Conservation (phyloP, 2,888 invertebrate species). For the Omphaloscelis lunosa region DNA sequence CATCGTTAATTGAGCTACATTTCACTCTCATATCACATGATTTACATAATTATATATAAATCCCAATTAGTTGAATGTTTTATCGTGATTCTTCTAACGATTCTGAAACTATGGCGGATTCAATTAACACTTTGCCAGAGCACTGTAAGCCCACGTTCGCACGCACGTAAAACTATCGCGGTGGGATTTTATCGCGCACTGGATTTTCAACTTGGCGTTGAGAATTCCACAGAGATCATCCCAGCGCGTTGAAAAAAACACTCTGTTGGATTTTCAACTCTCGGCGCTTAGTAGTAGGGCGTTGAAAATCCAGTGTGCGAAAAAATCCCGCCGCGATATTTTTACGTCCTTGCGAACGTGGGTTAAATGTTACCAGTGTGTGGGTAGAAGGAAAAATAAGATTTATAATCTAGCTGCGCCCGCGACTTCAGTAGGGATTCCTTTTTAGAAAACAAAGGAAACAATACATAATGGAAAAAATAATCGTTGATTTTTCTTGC, state of each 20-base stretch:
- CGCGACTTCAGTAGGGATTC: neutral
- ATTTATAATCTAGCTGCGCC: constrained; percentile 5
- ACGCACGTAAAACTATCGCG: no score
- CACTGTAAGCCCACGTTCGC: neutral
- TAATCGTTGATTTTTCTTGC: neutral
- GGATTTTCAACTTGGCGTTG: no score
- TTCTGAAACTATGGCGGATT: constrained; percentile 16
- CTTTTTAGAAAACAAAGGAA: neutral
- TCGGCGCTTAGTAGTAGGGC: no score
- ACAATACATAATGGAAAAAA: neutral
- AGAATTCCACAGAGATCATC: no score
- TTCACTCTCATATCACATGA: constrained; percentile 12
- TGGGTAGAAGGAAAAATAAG: constrained; percentile 26
- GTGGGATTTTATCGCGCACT: no score
- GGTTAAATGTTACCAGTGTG: neutral
- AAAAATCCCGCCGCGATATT: no score
- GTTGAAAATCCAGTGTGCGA: no score
- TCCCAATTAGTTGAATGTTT: constrained; percentile 21
- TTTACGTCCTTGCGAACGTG: no score
- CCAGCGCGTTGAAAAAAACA: no score
- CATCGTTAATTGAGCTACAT: constrained; percentile 11
- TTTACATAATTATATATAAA: neutral
- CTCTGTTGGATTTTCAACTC: no score
- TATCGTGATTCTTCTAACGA: constrained; percentile 3
- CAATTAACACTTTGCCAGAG: constrained; percentile 31